A percentile compares a stretch with the other conserved stretches of the same genome.
phyloP scores from a whole-genome alignment of 2,113 vertebrate genomes.

The Carassius carassius region DNA sequence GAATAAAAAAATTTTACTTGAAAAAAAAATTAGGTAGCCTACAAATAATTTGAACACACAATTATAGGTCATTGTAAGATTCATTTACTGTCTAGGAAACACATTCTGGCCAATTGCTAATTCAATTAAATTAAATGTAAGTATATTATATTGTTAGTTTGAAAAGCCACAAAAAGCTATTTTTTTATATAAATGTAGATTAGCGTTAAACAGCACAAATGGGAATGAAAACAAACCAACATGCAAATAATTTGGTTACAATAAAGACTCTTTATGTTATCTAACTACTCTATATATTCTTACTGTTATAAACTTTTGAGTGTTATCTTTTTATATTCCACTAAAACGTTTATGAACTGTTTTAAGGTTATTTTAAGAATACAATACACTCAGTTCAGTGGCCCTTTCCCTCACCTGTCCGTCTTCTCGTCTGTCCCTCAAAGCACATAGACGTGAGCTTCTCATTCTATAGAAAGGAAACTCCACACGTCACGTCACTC shows the following conservation, averaged over 20 bases:
- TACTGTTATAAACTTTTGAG: not conserved
- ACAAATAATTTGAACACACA: not conserved
- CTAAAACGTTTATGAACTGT: not conserved
- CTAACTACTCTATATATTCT: not conserved
- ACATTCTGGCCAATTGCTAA: not conserved
- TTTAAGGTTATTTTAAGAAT: not conserved
- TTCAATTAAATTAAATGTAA: not conserved
- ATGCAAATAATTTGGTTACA: not conserved
- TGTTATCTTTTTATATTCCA: not conserved
- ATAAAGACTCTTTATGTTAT: not conserved
- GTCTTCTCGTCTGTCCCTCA: conserved; percentile 45
- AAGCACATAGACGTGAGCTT: conserved; percentile 66
- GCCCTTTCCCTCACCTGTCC: conserved; percentile 58
- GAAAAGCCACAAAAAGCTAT: not conserved
- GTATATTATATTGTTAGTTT: not conserved
- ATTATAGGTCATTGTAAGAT: not conserved
- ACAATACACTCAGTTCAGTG: conserved; percentile 24
- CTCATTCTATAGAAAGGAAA: conserved; percentile 73
- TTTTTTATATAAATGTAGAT: not conserved
- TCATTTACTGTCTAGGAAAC: not conserved
- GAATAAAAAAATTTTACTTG: not conserved
- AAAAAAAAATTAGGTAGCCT: not conserved
- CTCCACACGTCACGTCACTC: conserved; percentile 68
- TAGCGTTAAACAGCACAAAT: not conserved
- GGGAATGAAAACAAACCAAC: not conserved